Percentiles rank a stretch among this genome's conserved stretches.
Conservation (phyloP, 2,797 vertebrate genomes). For the Anguilla megastoma region DNA sequence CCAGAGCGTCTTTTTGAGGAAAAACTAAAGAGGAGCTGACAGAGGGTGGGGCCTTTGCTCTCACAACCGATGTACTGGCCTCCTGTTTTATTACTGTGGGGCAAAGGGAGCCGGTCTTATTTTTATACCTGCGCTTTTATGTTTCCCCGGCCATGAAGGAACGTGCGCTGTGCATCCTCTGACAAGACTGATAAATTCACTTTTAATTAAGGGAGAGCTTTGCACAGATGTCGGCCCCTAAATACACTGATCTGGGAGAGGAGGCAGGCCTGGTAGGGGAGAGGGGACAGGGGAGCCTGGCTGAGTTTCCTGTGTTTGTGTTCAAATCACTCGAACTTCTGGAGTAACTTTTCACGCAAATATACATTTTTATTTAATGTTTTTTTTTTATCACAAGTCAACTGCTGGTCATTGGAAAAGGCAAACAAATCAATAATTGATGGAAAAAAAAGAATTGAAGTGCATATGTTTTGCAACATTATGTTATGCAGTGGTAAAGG, state of each 20-base stretch:
- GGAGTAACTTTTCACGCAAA: no score
- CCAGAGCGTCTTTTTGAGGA: neutral
- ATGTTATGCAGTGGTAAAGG: neutral
- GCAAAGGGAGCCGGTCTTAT: neutral
- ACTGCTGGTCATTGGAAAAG: neutral
- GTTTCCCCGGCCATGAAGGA: neutral
- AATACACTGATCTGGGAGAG: neutral
- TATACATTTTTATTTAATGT: neutral
- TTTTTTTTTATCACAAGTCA: neutral
- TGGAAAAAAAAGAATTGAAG: no score
- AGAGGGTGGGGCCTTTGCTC: neutral
- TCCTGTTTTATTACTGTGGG: neutral
- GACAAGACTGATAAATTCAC: neutral
- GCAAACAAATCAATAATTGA: no score
- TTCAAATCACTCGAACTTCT: neutral
- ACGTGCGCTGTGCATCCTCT: neutral
- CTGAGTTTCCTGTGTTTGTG: neutral
- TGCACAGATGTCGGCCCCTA: neutral
- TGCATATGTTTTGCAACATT: neutral
- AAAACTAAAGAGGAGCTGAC: neutral
- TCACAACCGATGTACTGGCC: neutral
- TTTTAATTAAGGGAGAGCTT: neutral
- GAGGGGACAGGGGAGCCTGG: neutral
- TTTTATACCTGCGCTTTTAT: neutral
- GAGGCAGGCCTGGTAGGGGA: neutral